These are phyloP conservation scores for Lamellibrachia columna DNA, from an alignment of 2,888 invertebrate genomes.

Conservation along the genomic window DNA sequence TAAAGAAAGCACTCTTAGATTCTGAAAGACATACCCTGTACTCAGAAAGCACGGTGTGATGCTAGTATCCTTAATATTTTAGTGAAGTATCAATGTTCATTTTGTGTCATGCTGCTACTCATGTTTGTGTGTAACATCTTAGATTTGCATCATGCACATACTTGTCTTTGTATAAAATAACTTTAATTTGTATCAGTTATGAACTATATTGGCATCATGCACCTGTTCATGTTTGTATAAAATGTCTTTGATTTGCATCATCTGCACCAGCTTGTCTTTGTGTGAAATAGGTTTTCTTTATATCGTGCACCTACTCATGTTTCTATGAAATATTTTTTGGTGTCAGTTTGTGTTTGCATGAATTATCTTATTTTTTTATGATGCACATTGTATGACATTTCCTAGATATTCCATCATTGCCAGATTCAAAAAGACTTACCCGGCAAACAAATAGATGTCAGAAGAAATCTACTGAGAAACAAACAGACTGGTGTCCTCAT, in stretches of 20 bases:
- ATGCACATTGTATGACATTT: too few species aligned
- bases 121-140: neutral
- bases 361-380: too few species aligned
- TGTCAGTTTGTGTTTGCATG: too few species aligned
- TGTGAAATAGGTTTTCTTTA: neutral
- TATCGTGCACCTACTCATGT: neutral
- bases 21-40: neutral
- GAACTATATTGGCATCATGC: neutral
- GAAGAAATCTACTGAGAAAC: neutral
- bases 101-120: neutral
- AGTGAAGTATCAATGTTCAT: neutral
- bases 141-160: neutral
- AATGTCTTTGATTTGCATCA: neutral
- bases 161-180: neutral
- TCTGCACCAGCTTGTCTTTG: neutral
- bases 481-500: neutral
- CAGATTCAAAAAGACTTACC: neutral
- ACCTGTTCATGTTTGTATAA: neutral
- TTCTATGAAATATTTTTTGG: too few species aligned
- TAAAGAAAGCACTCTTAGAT: neutral
- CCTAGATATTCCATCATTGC: neutral
- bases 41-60: neutral
- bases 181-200: neutral
- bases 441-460: neutral
- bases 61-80: neutral